Conservation (phyloP, 2,797 vertebrate species). For the Natrix natrix region DNA sequence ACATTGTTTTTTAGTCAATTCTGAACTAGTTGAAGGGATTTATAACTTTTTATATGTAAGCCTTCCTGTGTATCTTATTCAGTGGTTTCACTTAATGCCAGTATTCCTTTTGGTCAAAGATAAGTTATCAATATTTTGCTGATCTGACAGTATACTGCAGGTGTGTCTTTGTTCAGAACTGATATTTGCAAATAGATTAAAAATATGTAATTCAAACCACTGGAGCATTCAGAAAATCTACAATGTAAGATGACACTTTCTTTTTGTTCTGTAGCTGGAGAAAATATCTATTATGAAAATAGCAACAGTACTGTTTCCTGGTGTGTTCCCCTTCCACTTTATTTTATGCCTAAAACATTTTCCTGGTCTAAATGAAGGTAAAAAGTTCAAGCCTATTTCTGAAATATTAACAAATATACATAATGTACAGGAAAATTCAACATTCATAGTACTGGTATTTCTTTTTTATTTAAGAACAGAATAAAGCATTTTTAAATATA, state of each 20-base stretch:
- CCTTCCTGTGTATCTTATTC: not conserved
- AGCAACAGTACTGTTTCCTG: slow-evolving; percentile 35
- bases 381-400: slow-evolving; percentile 42
- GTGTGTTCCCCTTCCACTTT: slow-evolving; percentile 38
- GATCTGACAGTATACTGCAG: slow-evolving; percentile 33
- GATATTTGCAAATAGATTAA: slow-evolving; percentile 30
- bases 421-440: slow-evolving; percentile 12
- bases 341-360: slow-evolving; percentile 56
- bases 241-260: slow-evolving; percentile 5
- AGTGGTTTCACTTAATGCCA: slow-evolving; percentile 24
- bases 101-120: slow-evolving; percentile 52
- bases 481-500: slow-evolving; percentile 69
- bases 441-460: slow-evolving; percentile 47
- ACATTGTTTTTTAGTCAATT: not conserved
- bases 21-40: not conserved
- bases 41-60: not conserved
- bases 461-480: slow-evolving; percentile 67
- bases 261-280: slow-evolving; percentile 30
- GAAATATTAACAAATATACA: slow-evolving; percentile 30
- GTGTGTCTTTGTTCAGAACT: slow-evolving; percentile 59
- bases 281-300: slow-evolving; percentile 52
- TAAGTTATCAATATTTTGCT: slow-evolving; percentile 46
- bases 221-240: slow-evolving; percentile 35
- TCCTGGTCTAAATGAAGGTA: slow-evolving; percentile 53
- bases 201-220: slow-evolving; percentile 12